Base-by-base conservation (phyloP, 2,797 vertebrate genomes). In the Chromobotia macracanthus region DNA sequence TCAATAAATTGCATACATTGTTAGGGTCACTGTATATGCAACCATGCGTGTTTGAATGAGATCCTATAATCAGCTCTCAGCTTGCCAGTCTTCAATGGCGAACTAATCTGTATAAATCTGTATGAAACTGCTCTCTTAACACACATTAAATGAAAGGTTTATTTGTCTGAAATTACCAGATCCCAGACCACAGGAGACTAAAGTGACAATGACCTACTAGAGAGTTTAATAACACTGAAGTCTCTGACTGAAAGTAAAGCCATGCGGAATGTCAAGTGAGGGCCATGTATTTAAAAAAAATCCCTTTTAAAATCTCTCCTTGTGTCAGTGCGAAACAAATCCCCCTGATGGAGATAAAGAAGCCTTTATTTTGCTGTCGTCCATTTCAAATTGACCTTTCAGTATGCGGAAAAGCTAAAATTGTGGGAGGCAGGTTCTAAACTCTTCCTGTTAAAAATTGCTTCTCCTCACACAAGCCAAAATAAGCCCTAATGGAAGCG, bases 321-420 rank as follows among this genome's bases (percentile, higher is more conserved):
- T 15, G 11, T 72, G 55, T 50, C 79, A 28, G 64, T 61, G 67
- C 46, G 60, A 83, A 66, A 66, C 56, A 69, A 75, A 87, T 55
- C 75, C 60, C 80, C 55, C 53, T 64, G 31, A 75, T 70, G 80
- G 74, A 79, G 61, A 77, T 69, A 70, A 28, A 60, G 38, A 63
- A 61, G 58, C 50, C 46, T 56, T 70, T 74, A 79, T 77, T 81
- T 78, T 38, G 63, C 48, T 75, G 67, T 72, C 76, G 3, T 46
- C 76, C 81, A 82, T 84, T 83, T 82, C 66, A 77, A 84, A 85
- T 55, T 83, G 80, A 85, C 75, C 80, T 87, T 83, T 82, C n/a
- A 73, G 51, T 16, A 61, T 9, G 16, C 15, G 44, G 53, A 76
- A 76, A 58, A 61, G 18, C 46, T 19, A 18, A 80, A 80, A 81